A percentile compares a stretch with the other conserved stretches of the same genome.
Conservation (phyloP, 2,797 vertebrate genomes). For the Poecilia gillii region DNA sequence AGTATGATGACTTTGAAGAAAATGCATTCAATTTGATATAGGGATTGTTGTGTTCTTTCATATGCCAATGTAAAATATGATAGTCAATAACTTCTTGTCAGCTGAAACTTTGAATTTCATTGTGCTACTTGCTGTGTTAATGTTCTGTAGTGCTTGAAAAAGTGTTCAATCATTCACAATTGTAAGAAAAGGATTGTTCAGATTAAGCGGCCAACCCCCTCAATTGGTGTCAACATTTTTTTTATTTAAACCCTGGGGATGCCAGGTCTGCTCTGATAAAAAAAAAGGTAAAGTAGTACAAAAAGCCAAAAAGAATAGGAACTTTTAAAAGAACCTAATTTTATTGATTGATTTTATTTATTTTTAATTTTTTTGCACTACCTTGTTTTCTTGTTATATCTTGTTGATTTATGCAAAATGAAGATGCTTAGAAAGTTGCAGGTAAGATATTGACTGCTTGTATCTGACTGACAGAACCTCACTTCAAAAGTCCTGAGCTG, state of each 20-base stretch:
- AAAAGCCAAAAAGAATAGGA: neutral
- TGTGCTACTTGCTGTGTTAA: neutral
- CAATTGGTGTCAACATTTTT: neutral
- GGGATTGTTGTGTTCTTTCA: neutral
- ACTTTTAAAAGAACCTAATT: neutral
- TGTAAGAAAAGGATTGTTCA: neutral
- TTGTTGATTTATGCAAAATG: neutral
- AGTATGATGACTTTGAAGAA: neutral
- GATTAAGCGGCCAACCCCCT: neutral
- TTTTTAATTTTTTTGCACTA: neutral
- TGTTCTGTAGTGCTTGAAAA: neutral
- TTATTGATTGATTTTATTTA: neutral
- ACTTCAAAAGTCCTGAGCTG: neutral
- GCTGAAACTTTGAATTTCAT: neutral
- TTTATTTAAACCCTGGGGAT: neutral
- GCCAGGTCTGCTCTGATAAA: neutral
- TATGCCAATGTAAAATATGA: neutral
- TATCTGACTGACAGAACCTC: neutral
- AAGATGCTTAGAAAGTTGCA: neutral
- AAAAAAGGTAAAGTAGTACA: too few species aligned
- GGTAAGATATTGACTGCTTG: neutral
- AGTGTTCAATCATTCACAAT: neutral
- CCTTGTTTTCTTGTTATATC: neutral
- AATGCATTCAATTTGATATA: neutral
- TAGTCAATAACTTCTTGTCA: neutral